Evolutionary conservation across 2,888 invertebrate species (phyloP).

Genomic region (Notocelia uddmanniana): DNA sequence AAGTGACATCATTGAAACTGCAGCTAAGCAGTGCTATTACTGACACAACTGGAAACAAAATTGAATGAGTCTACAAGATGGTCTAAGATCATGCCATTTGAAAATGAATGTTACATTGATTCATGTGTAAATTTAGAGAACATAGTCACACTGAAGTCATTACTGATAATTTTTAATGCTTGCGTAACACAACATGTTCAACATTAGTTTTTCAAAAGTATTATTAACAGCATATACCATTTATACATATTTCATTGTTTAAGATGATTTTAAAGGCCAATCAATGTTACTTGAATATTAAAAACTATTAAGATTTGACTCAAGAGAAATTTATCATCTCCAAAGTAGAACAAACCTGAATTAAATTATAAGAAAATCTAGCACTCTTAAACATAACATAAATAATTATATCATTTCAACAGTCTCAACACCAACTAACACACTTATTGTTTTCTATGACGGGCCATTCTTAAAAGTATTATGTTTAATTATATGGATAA

Average conservation of each 20-base stretch:
- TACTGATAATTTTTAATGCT: not conserved
- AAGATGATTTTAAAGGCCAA: not conserved
- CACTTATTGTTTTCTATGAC: not conserved
- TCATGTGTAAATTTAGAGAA: not conserved
- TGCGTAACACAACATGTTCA: not conserved
- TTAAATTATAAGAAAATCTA: not conserved
- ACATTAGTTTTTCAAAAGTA: not conserved
- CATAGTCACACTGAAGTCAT: not conserved
- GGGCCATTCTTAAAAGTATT: not conserved
- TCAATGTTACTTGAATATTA: not conserved
- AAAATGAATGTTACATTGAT: not conserved
- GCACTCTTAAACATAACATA: no score
- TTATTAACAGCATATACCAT: not conserved
- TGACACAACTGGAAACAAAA: constrained; percentile 52
- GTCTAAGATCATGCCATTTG: constrained; percentile 20
- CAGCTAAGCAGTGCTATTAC: constrained; percentile 63
- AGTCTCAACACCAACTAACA: no score
- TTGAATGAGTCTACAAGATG: constrained; percentile 52
- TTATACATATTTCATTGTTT: not conserved
- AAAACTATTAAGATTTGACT: not conserved
- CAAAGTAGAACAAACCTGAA: not conserved
- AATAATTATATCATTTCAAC: no score
- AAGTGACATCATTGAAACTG: constrained; percentile 63
- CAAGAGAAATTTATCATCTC: not conserved
- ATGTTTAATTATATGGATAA: not conserved